A percentile compares a stretch with the other conserved stretches of the same genome.
Conservation (phyloP, 2,113 vertebrate genomes). For the Zosterops lateralis region DNA sequence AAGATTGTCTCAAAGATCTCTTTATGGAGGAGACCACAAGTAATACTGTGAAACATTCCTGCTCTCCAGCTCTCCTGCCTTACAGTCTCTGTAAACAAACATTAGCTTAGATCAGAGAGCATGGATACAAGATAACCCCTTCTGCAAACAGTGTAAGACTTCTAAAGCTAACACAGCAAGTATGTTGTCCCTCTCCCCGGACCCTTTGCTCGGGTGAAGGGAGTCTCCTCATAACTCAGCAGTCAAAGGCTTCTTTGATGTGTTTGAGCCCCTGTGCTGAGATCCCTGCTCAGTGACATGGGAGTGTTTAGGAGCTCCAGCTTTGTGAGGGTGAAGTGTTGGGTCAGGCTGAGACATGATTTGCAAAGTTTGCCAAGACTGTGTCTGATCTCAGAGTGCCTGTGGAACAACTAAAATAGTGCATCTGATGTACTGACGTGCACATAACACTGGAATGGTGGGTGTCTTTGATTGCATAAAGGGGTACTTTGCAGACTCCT, state of each 20-base stretch:
- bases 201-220: not conserved
- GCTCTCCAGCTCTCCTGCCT: constrained; percentile 8
- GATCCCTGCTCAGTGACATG: not conserved
- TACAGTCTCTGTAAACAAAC: constrained; percentile 59
- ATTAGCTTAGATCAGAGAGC: constrained; percentile 53
- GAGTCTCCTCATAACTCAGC: constrained; percentile 25
- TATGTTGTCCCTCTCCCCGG: constrained; percentile 5
- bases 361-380: constrained; percentile 59
- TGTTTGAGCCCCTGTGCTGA: not conserved
- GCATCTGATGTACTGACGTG: constrained; percentile 33
- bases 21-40: constrained; percentile 33
- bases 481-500: not conserved
- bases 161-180: constrained; percentile 62
- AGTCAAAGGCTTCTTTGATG: constrained; percentile 71
- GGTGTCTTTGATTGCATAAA: constrained; percentile 46
- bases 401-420: constrained; percentile 45
- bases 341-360: constrained; percentile 57
- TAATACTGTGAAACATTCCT: constrained; percentile 31
- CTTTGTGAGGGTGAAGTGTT: not conserved
- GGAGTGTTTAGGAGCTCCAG: constrained; percentile 7
- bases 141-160: constrained; percentile 59
- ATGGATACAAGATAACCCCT: constrained; percentile 70
- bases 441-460: not conserved
- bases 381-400: constrained; percentile 50
- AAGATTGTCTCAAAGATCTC: constrained; percentile 18